Base-by-base conservation (phyloP, 2,113 vertebrate species). In the Apistogramma diplotaenia region DNA sequence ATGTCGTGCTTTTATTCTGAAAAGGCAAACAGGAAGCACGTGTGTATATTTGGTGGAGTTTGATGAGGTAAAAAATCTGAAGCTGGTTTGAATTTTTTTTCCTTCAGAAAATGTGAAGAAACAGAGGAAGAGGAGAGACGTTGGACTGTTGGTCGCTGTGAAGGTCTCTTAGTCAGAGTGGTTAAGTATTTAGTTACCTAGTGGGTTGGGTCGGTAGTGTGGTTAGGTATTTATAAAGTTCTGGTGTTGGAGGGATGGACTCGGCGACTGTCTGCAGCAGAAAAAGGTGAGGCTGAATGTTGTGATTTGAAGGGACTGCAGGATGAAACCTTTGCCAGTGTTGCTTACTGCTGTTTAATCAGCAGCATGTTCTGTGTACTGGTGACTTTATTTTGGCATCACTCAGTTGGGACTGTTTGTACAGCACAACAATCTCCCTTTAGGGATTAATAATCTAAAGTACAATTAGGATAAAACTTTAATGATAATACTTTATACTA, bases 81-180 rank as follows among this genome's bases (percentile, higher is more conserved):
- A n/a, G 15, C 72, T 35, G 35, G 85, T 89, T 89, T 89, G 82
- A 87, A 89, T 87, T 87, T 80, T 67, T 67, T 76, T 35, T 59
- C 33, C 46, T 79, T 65, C 37, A 61, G 67, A 81, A 85, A 81
- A 71, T 35, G 21, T 18, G 35, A 53, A 79, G 76, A 80, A 65
- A 76, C 18, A 49, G 37, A 54, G 0, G n/a, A 53, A 43, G 7
- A 37, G 51, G 23, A 3, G 31, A 53, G 53, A 29, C 8, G 51
- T 51, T 65, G 29, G 11, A 33, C n/a, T n/a, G 11, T n/a, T 12
- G 25, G n/a, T 53, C 19, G 2, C 40, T 60, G 12, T 67, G 61
- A 15, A 62, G 61, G 23, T 67, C 62, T 11, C 37, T 46, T 15
- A 43, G 12, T 46, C 43, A 67, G 62, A 40, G 23, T n/a, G n/a